Evolutionary conservation across 2,888 invertebrate genomes (phyloP).

Genomic region (Caprella mutica): DNA sequence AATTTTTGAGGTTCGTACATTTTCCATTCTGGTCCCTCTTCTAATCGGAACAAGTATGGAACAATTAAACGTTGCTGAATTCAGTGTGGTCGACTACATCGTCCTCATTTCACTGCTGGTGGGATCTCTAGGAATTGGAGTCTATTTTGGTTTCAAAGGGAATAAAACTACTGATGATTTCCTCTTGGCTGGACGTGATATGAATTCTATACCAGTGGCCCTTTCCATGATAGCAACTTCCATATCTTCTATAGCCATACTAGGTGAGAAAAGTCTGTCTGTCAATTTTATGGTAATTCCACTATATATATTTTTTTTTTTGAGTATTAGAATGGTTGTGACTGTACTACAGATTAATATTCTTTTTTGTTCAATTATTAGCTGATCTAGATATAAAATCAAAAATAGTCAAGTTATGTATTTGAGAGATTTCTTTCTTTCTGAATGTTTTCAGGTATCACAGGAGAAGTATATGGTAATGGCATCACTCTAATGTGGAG

Average conservation of each 20-base stretch:
- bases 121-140: slow-evolving; percentile 1
- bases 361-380: no score
- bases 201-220: slow-evolving; percentile 6
- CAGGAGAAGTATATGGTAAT: slow-evolving; percentile 5
- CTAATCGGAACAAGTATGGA: background rate
- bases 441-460: slow-evolving; percentile 1
- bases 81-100: slow-evolving; percentile 8
- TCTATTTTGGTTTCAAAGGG: slow-evolving; percentile 6
- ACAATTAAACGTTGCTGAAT: background rate
- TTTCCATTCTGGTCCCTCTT: no score
- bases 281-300: no score
- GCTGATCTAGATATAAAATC: no score
- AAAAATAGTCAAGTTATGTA: no score
- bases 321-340: no score
- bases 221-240: slow-evolving; percentile 2
- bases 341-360: no score
- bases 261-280: background rate
- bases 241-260: background rate
- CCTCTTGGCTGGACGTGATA: slow-evolving; percentile 1
- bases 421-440: no score
- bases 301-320: no score
- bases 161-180: slow-evolving; percentile 5
- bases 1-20: no score
- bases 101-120: slow-evolving; percentile 2
- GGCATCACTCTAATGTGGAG: slow-evolving; percentile 1